Conservation (phyloP, 2,113 vertebrate species). For the Clinocottus analis region DNA sequence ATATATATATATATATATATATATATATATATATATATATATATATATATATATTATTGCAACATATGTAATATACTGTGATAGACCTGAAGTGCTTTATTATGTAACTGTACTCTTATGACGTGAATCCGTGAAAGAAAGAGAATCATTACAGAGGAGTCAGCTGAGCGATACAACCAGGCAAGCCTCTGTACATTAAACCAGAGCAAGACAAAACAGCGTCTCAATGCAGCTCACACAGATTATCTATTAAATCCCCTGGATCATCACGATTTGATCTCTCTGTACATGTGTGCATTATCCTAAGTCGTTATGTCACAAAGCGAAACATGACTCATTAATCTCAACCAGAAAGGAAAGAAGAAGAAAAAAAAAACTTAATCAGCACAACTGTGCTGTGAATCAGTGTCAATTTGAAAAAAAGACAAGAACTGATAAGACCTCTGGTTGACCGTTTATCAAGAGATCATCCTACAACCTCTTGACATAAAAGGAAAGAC, state of each 20-base stretch:
- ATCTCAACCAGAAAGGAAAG: not conserved
- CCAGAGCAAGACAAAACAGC: conserved; percentile 1
- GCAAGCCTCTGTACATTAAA: not conserved
- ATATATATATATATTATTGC: too few relatives aligned
- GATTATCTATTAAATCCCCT: conserved; percentile 53
- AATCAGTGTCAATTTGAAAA: not conserved
- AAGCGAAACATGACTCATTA: conserved; percentile 16
- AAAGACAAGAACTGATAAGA: not conserved
- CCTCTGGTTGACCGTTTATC: not conserved
- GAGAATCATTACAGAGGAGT: not conserved
- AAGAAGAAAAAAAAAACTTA: not conserved
- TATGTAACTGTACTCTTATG: not conserved
- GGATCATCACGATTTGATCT: conserved; percentile 22
- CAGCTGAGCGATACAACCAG: not conserved
- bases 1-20: too few relatives aligned
- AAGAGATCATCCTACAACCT: not conserved
- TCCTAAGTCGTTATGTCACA: conserved; percentile 15
- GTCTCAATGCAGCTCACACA: conserved; percentile 3
- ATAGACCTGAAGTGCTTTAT: not conserved
- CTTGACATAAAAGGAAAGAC: not conserved
- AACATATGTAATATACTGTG: not conserved
- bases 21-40: too few relatives aligned
- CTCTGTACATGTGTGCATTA: conserved; percentile 22
- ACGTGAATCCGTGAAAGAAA: not conserved
- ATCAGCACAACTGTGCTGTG: not conserved